These are phyloP conservation scores for Callyntrura sp. DNA, from an alignment of 2,888 invertebrate species.

Conservation along the genomic window DNA sequence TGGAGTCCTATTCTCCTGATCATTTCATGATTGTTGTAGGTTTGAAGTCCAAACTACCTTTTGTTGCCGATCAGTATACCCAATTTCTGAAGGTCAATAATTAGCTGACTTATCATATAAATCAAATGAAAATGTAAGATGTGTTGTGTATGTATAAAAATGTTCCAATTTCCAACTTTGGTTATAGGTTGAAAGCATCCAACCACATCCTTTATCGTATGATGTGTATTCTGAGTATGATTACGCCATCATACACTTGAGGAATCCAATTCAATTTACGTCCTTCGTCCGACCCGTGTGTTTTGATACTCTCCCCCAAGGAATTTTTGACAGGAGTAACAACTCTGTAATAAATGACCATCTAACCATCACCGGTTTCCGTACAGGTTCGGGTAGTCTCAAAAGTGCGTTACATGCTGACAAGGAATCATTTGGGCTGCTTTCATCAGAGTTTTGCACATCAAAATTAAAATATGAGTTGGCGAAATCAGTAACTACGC, in stretches of 20 bases:
- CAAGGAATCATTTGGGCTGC: constrained; percentile 67
- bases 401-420: constrained; percentile 54
- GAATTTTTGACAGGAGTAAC: constrained; percentile 56
- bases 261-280: constrained; percentile 74
- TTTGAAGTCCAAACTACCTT: constrained; percentile 67
- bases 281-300: constrained; percentile 78
- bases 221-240: constrained; percentile 70
- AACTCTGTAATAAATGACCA: constrained; percentile 64
- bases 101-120: not conserved
- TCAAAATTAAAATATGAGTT: constrained; percentile 64
- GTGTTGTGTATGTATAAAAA: not conserved
- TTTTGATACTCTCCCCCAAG: constrained; percentile 65
- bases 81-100: constrained; percentile 77
- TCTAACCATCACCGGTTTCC: constrained; percentile 67
- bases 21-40: constrained; percentile 76
- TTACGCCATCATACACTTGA: constrained; percentile 71
- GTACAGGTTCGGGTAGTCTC: constrained; percentile 44
- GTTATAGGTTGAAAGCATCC: constrained; percentile 71
- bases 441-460: constrained; percentile 68
- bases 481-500: constrained; percentile 37
- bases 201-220: constrained; percentile 68
- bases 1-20: constrained; percentile 67
- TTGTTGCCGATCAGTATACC: constrained; percentile 73
- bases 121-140: no score
- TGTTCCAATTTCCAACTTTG: no score